These are phyloP conservation scores for Alosa alosa DNA, from an alignment of 2,113 vertebrate species.

Conservation along the genomic window DNA sequence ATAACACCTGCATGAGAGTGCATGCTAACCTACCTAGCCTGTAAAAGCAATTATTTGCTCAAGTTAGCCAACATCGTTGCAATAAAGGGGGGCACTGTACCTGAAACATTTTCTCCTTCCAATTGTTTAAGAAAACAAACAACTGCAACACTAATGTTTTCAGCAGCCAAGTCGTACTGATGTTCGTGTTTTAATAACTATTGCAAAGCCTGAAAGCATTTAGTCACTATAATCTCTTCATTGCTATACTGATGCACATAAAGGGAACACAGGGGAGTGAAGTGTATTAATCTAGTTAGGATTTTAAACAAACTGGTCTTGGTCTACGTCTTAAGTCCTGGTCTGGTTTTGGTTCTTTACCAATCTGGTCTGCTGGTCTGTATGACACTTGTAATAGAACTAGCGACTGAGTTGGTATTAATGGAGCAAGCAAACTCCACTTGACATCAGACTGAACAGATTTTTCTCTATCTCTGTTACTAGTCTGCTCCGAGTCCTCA, in stretches of 20 bases:
- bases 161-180: not conserved
- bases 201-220: not conserved
- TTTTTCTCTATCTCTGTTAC: not conserved
- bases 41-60: not conserved
- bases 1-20: not conserved
- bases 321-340: too few species aligned
- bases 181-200: not conserved
- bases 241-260: not conserved
- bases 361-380: not conserved
- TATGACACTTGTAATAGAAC: not conserved
- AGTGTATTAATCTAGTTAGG: too few species aligned
- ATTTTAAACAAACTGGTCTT: too few species aligned
- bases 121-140: not conserved
- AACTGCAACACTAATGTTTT: not conserved
- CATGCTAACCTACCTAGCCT: not conserved
- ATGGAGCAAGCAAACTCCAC: not conserved
- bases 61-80: not conserved
- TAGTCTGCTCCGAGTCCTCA: not conserved
- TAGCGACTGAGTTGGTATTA: not conserved
- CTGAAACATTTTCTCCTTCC: not conserved
- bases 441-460: not conserved
- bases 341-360: not conserved
- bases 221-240: not conserved
- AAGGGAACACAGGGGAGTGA: not conserved
- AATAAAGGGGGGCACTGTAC: not conserved